Percentiles rank a stretch among this genome's conserved stretches.
phyloP scores from a whole-genome alignment of 2,797 vertebrate genomes.

The Megaceryle alcyon region DNA sequence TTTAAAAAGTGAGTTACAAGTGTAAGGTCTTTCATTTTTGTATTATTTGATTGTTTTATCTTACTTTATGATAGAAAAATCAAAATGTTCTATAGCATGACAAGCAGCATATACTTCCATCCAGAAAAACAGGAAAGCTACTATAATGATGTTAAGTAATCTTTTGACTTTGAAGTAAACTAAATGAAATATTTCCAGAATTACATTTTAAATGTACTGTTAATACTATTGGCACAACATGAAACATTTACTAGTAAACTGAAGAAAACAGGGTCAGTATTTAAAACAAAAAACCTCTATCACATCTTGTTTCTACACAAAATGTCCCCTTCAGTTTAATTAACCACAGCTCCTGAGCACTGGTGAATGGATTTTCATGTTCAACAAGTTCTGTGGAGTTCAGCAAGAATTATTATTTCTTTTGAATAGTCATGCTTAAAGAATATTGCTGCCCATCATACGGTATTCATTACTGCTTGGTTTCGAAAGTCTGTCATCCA shows the following conservation, averaged over 20 bases:
- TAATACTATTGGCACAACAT: constrained; percentile 49
- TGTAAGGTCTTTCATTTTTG: background rate
- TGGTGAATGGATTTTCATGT: background rate
- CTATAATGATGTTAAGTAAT: background rate
- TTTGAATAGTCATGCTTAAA: constrained; percentile 49
- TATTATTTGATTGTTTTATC: background rate
- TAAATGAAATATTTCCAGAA: constrained; percentile 54
- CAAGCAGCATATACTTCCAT: background rate
- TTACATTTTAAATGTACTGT: constrained; percentile 18
- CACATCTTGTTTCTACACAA: constrained; percentile 32
- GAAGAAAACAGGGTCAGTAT: background rate
- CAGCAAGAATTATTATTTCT: constrained; percentile 36
- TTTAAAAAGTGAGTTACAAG: background rate
- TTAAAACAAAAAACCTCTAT: constrained; percentile 50
- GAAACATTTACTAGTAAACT: constrained; percentile 32
- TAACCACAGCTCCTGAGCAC: constrained; percentile 31
- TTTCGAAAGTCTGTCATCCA: constrained; percentile 46
- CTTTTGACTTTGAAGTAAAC: constrained; percentile 15
- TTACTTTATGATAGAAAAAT: background rate
- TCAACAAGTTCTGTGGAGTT: constrained; percentile 33
- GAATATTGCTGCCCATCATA: constrained; percentile 54
- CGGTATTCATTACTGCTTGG: constrained; percentile 41
- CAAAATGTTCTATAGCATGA: background rate
- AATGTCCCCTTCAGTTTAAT: constrained; percentile 45
- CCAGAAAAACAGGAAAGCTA: background rate